Evolutionary conservation across 2,888 invertebrate genomes (phyloP).

Genomic region (Acanthosepion pharaonis): DNA sequence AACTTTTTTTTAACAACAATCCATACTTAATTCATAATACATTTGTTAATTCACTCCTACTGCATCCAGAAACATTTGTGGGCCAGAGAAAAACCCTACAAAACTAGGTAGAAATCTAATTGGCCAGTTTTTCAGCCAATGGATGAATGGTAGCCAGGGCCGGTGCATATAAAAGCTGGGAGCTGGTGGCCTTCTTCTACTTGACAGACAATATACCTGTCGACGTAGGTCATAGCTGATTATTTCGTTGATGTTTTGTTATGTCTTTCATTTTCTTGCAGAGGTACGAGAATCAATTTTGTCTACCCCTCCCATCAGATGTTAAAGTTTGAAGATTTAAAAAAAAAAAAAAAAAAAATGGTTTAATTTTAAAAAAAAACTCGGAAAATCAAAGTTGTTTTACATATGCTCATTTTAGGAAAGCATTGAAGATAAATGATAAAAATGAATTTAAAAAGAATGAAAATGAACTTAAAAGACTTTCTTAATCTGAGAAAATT

Average conservation of each 20-base stretch:
- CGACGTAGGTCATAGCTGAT: conserved; percentile 39
- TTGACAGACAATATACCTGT: conserved; percentile 35
- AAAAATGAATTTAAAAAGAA: not conserved
- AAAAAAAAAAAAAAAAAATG: not conserved
- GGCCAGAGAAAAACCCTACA: conserved; percentile 4
- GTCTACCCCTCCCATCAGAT: conserved; percentile 41
- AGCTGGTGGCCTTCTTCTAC: conserved; percentile 33
- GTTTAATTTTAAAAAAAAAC: not conserved
- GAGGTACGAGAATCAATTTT: conserved; percentile 42
- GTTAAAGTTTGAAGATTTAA: conserved; percentile 12
- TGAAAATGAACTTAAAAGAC: not conserved
- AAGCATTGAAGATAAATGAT: not conserved
- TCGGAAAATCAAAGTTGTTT: not conserved
- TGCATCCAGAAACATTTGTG: not conserved
- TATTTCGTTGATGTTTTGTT: conserved; percentile 46
- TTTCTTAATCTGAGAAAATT: not conserved
- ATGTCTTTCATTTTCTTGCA: conserved; percentile 47
- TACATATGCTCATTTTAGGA: not conserved
- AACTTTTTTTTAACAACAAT: not conserved
- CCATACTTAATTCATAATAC: not conserved
- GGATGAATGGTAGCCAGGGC: conserved; percentile 33
- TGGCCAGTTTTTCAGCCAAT: not conserved
- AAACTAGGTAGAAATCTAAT: not conserved
- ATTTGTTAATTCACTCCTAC: conserved; percentile 33
- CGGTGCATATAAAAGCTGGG: conserved; percentile 25